A percentile compares a stretch with the other conserved stretches of the same genome.
Evolutionary conservation across 1,140 invertebrate genomes (phyloP).

Genomic region (Pachypeltis micranthus): DNA sequence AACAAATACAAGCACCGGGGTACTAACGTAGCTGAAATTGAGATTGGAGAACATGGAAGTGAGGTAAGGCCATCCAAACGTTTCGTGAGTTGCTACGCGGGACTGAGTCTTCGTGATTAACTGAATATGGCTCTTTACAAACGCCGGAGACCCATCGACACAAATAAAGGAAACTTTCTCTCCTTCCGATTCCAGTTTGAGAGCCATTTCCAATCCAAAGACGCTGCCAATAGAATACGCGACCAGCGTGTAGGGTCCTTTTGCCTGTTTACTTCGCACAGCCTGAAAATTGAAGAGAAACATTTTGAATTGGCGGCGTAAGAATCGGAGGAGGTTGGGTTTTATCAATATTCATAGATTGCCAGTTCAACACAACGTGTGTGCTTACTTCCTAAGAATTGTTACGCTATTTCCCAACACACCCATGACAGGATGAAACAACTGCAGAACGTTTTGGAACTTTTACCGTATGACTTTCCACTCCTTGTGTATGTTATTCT

Average conservation of each 20-base stretch:
- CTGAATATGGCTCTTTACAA: conserved; percentile 48
- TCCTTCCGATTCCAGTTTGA: conserved; percentile 57
- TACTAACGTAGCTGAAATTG: background rate
- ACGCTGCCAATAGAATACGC: conserved; percentile 91
- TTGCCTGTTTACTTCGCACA: conserved; percentile 59
- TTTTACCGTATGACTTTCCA: too few relatives aligned
- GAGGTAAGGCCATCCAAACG: background rate
- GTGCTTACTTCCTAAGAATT: too few relatives aligned
- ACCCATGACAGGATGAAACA: too few relatives aligned
- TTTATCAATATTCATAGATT: too few relatives aligned
- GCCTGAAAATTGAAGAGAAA: conserved; percentile 49
- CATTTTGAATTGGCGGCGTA: conserved; percentile 10
- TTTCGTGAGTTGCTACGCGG: background rate
- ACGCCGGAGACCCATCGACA: conserved; percentile 85
- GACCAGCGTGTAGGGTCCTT: conserved; percentile 70
- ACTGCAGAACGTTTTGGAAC: too few relatives aligned
- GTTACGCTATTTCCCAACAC: too few relatives aligned
- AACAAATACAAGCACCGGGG: too few relatives aligned
- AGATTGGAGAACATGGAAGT: background rate
- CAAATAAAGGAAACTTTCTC: conserved; percentile 56
- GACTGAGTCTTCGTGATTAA: background rate
- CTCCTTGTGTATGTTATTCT: too few relatives aligned
- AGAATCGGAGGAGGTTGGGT: too few relatives aligned
- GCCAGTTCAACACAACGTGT: too few relatives aligned
- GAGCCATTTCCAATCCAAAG: conserved; percentile 84